These are phyloP conservation scores for Shargacucullia verbasci DNA, from an alignment of 2,888 invertebrate species.

Conservation along the genomic window DNA sequence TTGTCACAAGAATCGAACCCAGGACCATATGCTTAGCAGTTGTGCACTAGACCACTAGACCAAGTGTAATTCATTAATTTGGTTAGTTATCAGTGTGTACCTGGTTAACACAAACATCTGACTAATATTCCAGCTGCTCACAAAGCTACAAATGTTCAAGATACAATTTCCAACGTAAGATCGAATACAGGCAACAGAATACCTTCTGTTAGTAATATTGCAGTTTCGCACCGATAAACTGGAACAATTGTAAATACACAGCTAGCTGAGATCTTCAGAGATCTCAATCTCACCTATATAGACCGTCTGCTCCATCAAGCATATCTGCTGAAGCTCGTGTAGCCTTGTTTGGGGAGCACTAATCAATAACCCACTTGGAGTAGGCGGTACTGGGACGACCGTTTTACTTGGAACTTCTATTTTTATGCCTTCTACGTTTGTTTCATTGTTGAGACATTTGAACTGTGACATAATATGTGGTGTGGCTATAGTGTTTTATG, in stretches of 20 bases:
- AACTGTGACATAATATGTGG: too few species aligned
- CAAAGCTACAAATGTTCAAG: slow-evolving; percentile 11
- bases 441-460: not conserved
- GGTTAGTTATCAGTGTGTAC: too few species aligned
- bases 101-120: too few species aligned
- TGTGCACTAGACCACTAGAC: too few species aligned
- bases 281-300: slow-evolving; percentile 35
- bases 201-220: slow-evolving; percentile 31
- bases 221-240: slow-evolving; percentile 28
- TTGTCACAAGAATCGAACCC: too few species aligned
- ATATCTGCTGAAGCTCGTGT: slow-evolving; percentile 36
- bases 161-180: slow-evolving; percentile 16
- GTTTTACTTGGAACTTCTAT: not conserved
- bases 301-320: slow-evolving; percentile 54
- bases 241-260: slow-evolving; percentile 24
- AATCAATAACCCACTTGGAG: slow-evolving; percentile 24
- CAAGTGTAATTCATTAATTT: too few species aligned
- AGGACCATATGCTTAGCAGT: too few species aligned
- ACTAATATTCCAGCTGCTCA: too few species aligned
- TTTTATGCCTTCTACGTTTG: not conserved
- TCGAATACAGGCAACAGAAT: slow-evolving; percentile 6
- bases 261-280: slow-evolving; percentile 25
- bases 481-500: too few species aligned
- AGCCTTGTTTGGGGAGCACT: slow-evolving; percentile 30
- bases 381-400: not conserved